A percentile compares a stretch with the other conserved stretches of the same genome.
These are phyloP conservation scores for Mirounga angustirostris DNA, from an alignment of 2,113 vertebrate genomes.

Conservation along the genomic window DNA sequence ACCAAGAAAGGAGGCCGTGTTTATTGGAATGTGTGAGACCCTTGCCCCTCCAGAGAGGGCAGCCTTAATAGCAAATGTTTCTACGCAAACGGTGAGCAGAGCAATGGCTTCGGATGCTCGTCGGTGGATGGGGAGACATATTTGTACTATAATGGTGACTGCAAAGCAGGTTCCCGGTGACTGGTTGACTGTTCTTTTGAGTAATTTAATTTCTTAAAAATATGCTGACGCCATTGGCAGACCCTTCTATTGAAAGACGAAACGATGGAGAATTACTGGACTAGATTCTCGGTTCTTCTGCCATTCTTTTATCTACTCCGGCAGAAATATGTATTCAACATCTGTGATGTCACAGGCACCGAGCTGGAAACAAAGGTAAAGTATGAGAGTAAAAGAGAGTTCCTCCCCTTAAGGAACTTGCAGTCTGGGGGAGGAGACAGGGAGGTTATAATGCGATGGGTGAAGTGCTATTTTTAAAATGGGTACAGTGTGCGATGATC, in stretches of 20 bases:
- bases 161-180: neutral
- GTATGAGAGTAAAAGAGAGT: neutral
- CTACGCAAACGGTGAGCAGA: neutral
- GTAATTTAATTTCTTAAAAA: constrained; percentile 59
- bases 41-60: neutral
- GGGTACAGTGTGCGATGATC: neutral
- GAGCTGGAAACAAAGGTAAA: neutral
- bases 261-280: neutral
- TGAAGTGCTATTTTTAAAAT: neutral
- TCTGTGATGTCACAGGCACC: neutral
- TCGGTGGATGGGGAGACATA: neutral
- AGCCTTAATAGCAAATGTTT: constrained; percentile 5
- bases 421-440: neutral
- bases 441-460: neutral
- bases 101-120: neutral
- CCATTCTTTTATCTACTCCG: neutral
- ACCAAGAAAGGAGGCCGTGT: neutral
- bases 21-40: neutral
- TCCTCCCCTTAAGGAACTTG: neutral
- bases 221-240: neutral
- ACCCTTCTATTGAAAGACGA: neutral
- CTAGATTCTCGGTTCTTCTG: neutral
- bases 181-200: constrained; percentile 13
- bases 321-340: constrained; percentile 14
- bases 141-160: neutral